Conservation (phyloP, 2,888 invertebrate species). For the Fragum sueziense region DNA sequence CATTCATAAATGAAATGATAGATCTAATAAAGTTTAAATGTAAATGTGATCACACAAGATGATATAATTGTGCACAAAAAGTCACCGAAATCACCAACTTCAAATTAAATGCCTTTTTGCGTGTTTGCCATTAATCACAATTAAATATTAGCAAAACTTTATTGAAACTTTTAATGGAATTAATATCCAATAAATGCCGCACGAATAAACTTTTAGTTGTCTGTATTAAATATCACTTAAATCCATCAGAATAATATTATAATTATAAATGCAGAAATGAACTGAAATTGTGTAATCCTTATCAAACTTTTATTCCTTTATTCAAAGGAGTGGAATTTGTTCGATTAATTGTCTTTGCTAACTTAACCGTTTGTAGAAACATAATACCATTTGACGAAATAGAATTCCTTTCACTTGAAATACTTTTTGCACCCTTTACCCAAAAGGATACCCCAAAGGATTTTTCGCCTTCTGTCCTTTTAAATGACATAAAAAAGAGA, state of each 20-base stretch:
- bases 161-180: not conserved
- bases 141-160: not conserved
- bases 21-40: too few species aligned
- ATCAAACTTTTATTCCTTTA: not conserved
- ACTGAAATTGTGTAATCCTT: not conserved
- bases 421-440: too few species aligned
- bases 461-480: too few species aligned
- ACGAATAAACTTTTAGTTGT: not conserved
- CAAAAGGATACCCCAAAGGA: too few species aligned
- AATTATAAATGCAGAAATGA: not conserved
- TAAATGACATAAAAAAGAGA: too few species aligned
- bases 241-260: not conserved
- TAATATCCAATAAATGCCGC: not conserved
- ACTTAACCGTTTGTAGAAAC: constrained; percentile 13
- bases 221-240: not conserved
- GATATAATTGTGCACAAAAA: too few species aligned
- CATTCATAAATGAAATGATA: too few species aligned
- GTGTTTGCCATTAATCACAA: not conserved
- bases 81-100: too few species aligned
- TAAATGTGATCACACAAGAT: too few species aligned
- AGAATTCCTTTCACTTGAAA: not conserved
- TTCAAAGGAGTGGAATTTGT: not conserved
- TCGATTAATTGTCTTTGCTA: constrained; percentile 16
- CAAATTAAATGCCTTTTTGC: constrained; percentile 7
- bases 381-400: constrained; percentile 1